Percentiles rank a stretch among this genome's conserved stretches.
These are phyloP conservation scores for Dexiosoma caninum DNA, from an alignment of 2,888 invertebrate species.

Conservation along the genomic window DNA sequence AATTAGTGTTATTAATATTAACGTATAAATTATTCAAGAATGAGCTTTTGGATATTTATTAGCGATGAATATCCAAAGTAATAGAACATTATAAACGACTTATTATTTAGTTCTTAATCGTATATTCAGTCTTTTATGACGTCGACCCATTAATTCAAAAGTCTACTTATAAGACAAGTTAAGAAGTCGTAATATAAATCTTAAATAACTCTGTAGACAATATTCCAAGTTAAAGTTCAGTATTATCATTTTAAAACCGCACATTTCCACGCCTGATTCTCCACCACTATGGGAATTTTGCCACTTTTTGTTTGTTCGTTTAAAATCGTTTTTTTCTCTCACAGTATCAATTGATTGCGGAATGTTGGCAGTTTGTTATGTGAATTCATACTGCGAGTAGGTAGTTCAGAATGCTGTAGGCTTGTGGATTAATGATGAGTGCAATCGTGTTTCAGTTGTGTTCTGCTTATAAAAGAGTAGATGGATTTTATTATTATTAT, in stretches of 20 bases:
- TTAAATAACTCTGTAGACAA: too few relatives aligned
- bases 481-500: conserved; percentile 23
- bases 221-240: neutral
- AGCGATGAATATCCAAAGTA: too few relatives aligned
- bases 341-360: conserved; percentile 51
- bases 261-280: neutral
- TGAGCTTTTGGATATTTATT: too few relatives aligned
- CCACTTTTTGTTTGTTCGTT: conserved; percentile 46
- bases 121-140: too few relatives aligned
- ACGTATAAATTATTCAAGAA: too few relatives aligned
- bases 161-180: too few relatives aligned
- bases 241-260: neutral
- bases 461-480: conserved; percentile 27
- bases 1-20: too few relatives aligned
- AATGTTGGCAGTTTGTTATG: conserved; percentile 61
- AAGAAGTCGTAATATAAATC: too few relatives aligned
- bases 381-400: conserved; percentile 38
- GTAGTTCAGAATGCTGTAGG: conserved; percentile 13
- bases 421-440: conserved; percentile 39
- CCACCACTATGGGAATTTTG: conserved; percentile 62
- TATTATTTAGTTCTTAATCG: too few relatives aligned
- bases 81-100: too few relatives aligned
- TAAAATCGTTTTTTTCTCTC: conserved; percentile 42
- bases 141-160: too few relatives aligned
- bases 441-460: conserved; percentile 23